Base-by-base conservation (phyloP, 2,888 invertebrate species). In the Acrocera orbiculus region DNA sequence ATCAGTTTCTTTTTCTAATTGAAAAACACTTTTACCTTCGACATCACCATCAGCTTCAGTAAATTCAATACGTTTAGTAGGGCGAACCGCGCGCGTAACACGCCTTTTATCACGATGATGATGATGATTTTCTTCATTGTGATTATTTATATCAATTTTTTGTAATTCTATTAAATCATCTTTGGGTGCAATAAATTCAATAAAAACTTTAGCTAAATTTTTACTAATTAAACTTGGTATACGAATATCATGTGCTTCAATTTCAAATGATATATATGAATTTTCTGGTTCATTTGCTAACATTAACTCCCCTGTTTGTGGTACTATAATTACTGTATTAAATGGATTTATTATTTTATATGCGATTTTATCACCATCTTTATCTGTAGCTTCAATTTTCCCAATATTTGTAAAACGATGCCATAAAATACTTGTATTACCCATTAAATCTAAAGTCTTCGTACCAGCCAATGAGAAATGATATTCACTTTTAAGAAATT, bases 51-150 rank as follows among this genome's bases (percentile, higher is more conserved):
- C 89, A 7, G 82, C 77, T 60, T 90, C 89, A 2, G 83, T 80
- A 53, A 87, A 89, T 51, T 89, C 89, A 43, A 86, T 82, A 44
- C 86, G 73, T 63, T 89, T 89, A 3, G 89, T 89, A n/a, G 89
- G 89, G 34, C 90, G 67, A n/a, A 90, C 86, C 5, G 87, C 87
- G 33, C 87, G 70, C 19, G 87, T 87, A 3, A 86, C 82, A 32
- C 83, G 69, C 27, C 83, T 67, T 54, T 82, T 81, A 40, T 70
- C 71, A 30, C 79, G 69, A 47, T 66, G 70, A 56, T 77, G 73
- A 34, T 66, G 57, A 46, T 63, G 59, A n/a, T n/a, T n/a, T n/a
- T n/a, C n/a, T 5, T 52, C 53, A 34, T 58, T 59, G 24, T 54
- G 37, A 34, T 49, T 48, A 55, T 70, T 61, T 45, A 63, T 56